A percentile compares a stretch with the other conserved stretches of the same genome.
Conservation (phyloP, 2,888 invertebrate genomes). For the Villa cingulata region DNA sequence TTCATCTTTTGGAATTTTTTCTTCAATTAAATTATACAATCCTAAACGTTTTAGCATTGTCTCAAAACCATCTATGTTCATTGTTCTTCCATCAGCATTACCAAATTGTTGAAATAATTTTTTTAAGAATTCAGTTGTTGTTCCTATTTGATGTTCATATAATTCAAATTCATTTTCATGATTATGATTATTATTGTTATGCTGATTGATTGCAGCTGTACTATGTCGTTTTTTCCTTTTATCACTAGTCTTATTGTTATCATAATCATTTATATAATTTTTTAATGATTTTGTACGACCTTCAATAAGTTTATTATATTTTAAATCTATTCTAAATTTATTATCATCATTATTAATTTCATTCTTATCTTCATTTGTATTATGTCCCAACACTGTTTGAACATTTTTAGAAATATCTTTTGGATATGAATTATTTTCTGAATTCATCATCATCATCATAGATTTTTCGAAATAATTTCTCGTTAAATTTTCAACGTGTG, state of each 20-base stretch:
- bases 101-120: constrained; percentile 56
- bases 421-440: not conserved
- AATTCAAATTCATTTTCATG: constrained; percentile 19
- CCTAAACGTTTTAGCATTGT: constrained; percentile 48
- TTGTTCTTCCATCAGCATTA: constrained; percentile 44
- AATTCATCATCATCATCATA: constrained; percentile 19
- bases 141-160: constrained; percentile 24
- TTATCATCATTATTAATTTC: constrained; percentile 12
- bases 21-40: constrained; percentile 38
- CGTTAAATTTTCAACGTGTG: constrained; percentile 41
- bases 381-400: constrained; percentile 5
- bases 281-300: constrained; percentile 16
- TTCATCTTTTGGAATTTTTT: constrained; percentile 5
- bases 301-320: constrained; percentile 7
- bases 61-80: constrained; percentile 54
- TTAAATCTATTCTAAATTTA: constrained; percentile 19
- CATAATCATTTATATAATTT: no score
- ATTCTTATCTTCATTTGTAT: constrained; percentile 17
- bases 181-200: constrained; percentile 18
- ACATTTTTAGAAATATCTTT: no score
- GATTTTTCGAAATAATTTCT: not conserved
- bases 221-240: not conserved
- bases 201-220: constrained; percentile 28
- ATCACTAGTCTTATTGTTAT: not conserved
- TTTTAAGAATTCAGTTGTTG: constrained; percentile 38